Evolutionary conservation across 2,113 vertebrate species (phyloP), one percentile per base, ranked within the genome.

Genomic region (Protobothrops flavoviridis): DNA sequence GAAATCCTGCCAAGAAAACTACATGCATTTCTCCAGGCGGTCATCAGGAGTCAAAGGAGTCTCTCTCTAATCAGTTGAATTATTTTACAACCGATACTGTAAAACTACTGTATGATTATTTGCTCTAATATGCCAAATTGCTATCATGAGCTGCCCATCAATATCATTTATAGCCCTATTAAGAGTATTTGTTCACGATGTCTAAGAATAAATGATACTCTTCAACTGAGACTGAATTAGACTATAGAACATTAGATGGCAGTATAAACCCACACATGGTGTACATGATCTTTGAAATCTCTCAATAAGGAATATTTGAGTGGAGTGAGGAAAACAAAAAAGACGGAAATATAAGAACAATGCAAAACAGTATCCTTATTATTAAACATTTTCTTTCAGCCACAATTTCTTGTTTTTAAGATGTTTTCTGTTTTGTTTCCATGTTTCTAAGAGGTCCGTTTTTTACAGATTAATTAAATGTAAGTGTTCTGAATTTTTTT

Each of bases 181-280:
- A 91, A 69, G 15, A 56, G 29, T 26, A 20, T 48, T 6, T 64
- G 23, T 33, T 4, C 23, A 53, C 50, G 23, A 93, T 48, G 69
- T 81, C 69, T 81, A 81, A 81, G 33, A 81, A 33, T 33, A 81
- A 81, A 81, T 81, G 13, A 43, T 21, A 21, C 33, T 81, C 33
- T 81, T 81, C 74, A 43, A 81, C 74, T 43, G 74, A 43, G 6
- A 39, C 33, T 81, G 17, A 81, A 26, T 81, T 26, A 45, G 11
- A 85, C 29, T 88, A 85, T 50, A 52, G 20, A 94, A 94, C 97
- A 94, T 94, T 95, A 98, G 97, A 92, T 97, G 98, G 97, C 97
- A 97, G 97, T 95, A 97, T 88, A 74, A 94, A 93, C 93, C 93
- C 94, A 85, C 89, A 3, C 39, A 85, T 91, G 48, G 91, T n/a